phyloP scores from a whole-genome alignment of 2,797 vertebrate genomes.

The Hippopotamyrus pictus region DNA sequence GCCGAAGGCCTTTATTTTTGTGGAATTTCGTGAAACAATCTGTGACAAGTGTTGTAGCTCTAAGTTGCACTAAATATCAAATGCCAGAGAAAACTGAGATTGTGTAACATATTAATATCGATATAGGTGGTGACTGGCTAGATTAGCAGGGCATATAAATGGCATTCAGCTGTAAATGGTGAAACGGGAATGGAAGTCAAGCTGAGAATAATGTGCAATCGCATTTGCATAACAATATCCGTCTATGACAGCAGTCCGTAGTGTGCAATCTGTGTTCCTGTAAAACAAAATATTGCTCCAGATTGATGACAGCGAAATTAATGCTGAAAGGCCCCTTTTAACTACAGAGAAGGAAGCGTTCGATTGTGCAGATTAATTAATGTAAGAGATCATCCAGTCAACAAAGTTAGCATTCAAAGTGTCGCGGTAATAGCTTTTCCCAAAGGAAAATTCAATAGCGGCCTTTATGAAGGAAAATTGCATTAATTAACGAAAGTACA shows the following conservation, averaged over 20 bases:
- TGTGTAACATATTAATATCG: neutral
- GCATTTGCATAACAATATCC: neutral
- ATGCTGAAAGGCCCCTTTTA: neutral
- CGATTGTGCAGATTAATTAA: neutral
- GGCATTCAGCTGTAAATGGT: neutral
- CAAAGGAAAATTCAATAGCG: conserved; percentile 12
- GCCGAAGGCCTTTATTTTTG: neutral
- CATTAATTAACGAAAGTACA: conserved; percentile 30
- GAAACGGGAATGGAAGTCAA: neutral
- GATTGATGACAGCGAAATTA: neutral
- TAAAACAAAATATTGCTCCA: neutral
- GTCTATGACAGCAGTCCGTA: neutral
- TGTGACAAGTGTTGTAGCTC: neutral
- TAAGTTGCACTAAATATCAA: neutral
- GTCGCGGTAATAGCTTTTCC: conserved; percentile 24
- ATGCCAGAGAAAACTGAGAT: neutral
- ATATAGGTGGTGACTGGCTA: neutral
- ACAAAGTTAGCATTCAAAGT: neutral
- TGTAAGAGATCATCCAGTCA: neutral
- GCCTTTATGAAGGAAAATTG: conserved; percentile 22
- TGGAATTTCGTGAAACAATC: neutral
- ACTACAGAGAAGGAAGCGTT: neutral
- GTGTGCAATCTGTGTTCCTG: conserved; percentile 1
- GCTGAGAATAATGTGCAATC: neutral
- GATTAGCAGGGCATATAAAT: neutral